A percentile compares a stretch with the other conserved stretches of the same genome.
These are phyloP conservation scores for Drosophila sucinea DNA, from an alignment of 1,140 invertebrate genomes.

Conservation along the genomic window DNA sequence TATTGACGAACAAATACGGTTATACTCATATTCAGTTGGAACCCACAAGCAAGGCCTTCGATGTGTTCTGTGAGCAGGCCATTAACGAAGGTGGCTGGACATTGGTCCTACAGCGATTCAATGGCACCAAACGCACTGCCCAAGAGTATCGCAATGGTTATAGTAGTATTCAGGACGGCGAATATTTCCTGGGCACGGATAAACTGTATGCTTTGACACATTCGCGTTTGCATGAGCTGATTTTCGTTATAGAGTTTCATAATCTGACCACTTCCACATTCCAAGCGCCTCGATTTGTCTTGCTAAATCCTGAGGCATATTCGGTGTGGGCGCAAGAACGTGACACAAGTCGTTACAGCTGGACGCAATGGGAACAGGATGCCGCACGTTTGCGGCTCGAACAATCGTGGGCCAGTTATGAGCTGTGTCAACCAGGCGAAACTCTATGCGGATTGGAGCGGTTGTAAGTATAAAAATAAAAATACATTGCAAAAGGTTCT, in stretches of 20 bases:
- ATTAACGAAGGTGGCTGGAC: constrained; percentile 38
- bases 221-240: constrained; percentile 36
- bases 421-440: constrained; percentile 1
- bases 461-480: constrained; percentile 20
- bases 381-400: not conserved
- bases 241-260: constrained; percentile 38
- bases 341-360: constrained; percentile 29
- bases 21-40: constrained; percentile 43
- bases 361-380: constrained; percentile 30
- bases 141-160: constrained; percentile 33
- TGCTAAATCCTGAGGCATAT: constrained; percentile 22
- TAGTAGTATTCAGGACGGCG: constrained; percentile 33
- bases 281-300: constrained; percentile 23
- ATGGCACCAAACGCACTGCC: constrained; percentile 28
- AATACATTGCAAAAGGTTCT: not conserved
- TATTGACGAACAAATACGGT: constrained; percentile 33
- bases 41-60: constrained; percentile 26
- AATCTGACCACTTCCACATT: constrained; percentile 15
- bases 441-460: constrained; percentile 19
- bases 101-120: constrained; percentile 35
- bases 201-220: constrained; percentile 41
- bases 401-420: constrained; percentile 6
- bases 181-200: constrained; percentile 45
- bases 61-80: constrained; percentile 43
- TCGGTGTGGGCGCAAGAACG: constrained; percentile 13